Evolutionary conservation across 1,140 invertebrate genomes (phyloP).

Genomic region (Musca vetustissima): DNA sequence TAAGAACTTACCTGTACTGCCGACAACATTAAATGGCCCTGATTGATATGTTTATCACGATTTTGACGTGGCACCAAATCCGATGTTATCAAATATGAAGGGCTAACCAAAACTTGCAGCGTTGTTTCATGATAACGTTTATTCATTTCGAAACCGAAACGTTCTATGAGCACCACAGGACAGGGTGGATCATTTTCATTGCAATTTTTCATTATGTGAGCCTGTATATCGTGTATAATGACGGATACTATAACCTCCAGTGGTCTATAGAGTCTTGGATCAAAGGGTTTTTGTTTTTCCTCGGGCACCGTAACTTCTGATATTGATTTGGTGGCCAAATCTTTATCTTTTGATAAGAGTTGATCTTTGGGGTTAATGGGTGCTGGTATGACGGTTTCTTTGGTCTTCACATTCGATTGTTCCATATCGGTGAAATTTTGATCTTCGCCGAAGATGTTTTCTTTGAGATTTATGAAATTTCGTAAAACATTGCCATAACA

Average conservation of each 20-base stretch:
- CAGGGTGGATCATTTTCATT: constrained; percentile 84
- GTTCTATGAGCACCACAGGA: constrained; percentile 85
- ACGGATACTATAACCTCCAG: constrained; percentile 89
- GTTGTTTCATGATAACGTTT: constrained; percentile 89
- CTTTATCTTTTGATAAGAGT: constrained; percentile 48
- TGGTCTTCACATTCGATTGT: constrained; percentile 57
- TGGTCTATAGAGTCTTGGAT: constrained; percentile 84
- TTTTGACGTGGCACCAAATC: constrained; percentile 69
- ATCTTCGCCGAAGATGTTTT: constrained; percentile 96
- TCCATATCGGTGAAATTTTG: constrained; percentile 93
- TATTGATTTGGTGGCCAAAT: constrained; percentile 59
- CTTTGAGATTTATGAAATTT: constrained; percentile 87
- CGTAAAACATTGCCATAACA: constrained; percentile 88
- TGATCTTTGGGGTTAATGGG: constrained; percentile 48
- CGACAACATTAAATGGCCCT: constrained; percentile 87
- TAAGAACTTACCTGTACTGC: constrained; percentile 79
- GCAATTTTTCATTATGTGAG: constrained; percentile 88
- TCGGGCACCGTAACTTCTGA: constrained; percentile 61
- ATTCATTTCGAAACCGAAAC: constrained; percentile 95
- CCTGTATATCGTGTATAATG: constrained; percentile 94
- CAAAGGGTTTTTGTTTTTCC: constrained; percentile 66
- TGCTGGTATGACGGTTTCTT: constrained; percentile 35
- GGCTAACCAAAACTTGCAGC: constrained; percentile 87
- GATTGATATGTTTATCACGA: constrained; percentile 76
- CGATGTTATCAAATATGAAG: constrained; percentile 78